Base-by-base conservation (phyloP, 2,888 invertebrate species). In the Opisthograptis luteolata region DNA sequence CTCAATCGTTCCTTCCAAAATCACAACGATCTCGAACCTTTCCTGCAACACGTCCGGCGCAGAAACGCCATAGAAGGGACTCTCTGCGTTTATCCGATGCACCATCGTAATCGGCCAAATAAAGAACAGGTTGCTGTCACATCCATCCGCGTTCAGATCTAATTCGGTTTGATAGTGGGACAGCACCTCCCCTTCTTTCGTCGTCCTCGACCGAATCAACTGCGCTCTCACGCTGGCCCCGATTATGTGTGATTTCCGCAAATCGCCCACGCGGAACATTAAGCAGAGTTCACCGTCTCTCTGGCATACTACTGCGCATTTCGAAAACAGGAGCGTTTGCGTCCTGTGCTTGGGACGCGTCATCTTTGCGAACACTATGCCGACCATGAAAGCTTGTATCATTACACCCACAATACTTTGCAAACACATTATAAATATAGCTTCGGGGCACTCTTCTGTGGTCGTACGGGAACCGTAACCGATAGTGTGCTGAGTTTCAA, bases 21-120 rank as follows among this genome's bases (percentile, higher is more conserved):
- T 94, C 13, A 96, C 95, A 31, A 97, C 95, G 72, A 97, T 91
- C 85, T 97, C 94, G 77, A 97, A 97, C 63, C 95, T 93, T 68
- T 97, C 94, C 63, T 94, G 93, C 28, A 96, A 90, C 71, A 97
- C 93, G 73, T 97, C 96, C 28, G 95, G 94, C 0, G 96, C 96
- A 0, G 96, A 95, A 72, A 97, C 93, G 48, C 94, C 93, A 83
- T 95, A 98, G 66, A 98, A 94, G 0, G 98, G 98, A 72, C 96
- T 96, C 20, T 92, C 88, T 0, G 92, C 93, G 76, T 97, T 95
- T 73, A 98, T 98, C 70, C 92, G 92, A 77, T 98, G 98, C 24
- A 96, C 95, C 70, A 98, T 95, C 1, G 96, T 96, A 76, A 96
- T 95, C 0, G 98, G 98, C 98, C 98, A 98, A 63, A 98, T 96